Evolutionary conservation across 2,113 vertebrate species (phyloP).

Genomic region (Bubalus kerabau): DNA sequence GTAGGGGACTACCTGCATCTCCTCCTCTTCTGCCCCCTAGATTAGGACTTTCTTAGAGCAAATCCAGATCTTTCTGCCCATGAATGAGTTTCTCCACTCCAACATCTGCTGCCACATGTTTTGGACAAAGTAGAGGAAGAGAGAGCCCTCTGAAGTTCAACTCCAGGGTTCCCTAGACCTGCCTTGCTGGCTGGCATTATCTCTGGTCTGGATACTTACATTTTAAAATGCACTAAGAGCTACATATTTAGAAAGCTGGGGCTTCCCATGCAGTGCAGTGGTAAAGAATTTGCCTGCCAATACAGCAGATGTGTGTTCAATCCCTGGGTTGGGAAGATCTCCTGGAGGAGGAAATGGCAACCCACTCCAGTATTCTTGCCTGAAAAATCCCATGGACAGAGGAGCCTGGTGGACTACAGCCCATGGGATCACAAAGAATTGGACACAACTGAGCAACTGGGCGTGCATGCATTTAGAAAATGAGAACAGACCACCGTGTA

Average conservation of each 20-base stretch:
- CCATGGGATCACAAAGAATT: neutral
- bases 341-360: neutral
- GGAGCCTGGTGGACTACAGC: neutral
- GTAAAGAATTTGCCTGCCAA: neutral
- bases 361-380: neutral
- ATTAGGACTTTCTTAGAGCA: neutral
- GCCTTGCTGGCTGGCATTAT: fast-evolving
- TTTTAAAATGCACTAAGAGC: slow-evolving; percentile 4
- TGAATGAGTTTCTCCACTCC: neutral
- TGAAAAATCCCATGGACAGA: neutral
- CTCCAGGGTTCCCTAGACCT: too few species aligned
- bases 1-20: fast-evolving
- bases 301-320: neutral
- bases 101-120: neutral
- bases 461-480: neutral
- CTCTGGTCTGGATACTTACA: neutral
- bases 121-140: neutral
- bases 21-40: neutral
- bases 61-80: neutral
- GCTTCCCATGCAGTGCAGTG: neutral
- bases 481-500: neutral
- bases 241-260: neutral
- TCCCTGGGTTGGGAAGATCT: neutral
- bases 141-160: too few species aligned
- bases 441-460: neutral